phyloP scores from a whole-genome alignment of 2,888 invertebrate species.

The Rhagonycha lutea region DNA sequence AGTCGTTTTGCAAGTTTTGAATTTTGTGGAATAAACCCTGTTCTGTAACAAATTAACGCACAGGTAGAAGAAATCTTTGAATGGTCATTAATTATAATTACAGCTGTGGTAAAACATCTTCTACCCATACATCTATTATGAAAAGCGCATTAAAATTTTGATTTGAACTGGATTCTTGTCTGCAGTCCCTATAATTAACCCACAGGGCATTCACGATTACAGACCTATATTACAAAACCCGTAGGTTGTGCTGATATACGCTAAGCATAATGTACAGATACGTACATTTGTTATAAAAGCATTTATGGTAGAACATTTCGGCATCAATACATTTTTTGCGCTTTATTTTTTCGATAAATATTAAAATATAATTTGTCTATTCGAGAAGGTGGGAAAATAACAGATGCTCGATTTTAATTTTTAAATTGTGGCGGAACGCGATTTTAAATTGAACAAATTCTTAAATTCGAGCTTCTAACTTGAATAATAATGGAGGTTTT shows the following conservation, averaged over 20 bases:
- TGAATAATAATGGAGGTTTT: neutral
- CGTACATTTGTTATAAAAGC: neutral
- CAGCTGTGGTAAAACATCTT: slow-evolving; percentile 16
- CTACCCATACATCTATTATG: slow-evolving; percentile 24
- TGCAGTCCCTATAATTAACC: slow-evolving; percentile 31
- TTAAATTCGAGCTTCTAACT: neutral
- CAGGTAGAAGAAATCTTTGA: slow-evolving; percentile 16
- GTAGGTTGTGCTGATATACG: slow-evolving; percentile 17
- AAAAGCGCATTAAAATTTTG: slow-evolving; percentile 27
- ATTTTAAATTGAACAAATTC: neutral
- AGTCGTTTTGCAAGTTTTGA: neutral
- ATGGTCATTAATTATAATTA: slow-evolving; percentile 26
- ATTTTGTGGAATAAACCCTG: neutral
- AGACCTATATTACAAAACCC: slow-evolving; percentile 24
- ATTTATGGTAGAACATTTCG: neutral
- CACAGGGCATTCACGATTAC: slow-evolving; percentile 30
- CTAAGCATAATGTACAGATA: neutral
- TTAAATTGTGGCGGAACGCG: neutral
- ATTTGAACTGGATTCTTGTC: slow-evolving; percentile 28
- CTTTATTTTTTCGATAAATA: neutral
- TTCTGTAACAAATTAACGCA: slow-evolving; percentile 10
- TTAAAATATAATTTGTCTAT: neutral
- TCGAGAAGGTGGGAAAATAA: neutral
- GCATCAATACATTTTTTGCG: neutral
- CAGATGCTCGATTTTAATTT: neutral